Percentiles rank a stretch among this genome's conserved stretches.
Conservation (phyloP, 2,888 invertebrate species). For the Hoplodrina ambigua region DNA sequence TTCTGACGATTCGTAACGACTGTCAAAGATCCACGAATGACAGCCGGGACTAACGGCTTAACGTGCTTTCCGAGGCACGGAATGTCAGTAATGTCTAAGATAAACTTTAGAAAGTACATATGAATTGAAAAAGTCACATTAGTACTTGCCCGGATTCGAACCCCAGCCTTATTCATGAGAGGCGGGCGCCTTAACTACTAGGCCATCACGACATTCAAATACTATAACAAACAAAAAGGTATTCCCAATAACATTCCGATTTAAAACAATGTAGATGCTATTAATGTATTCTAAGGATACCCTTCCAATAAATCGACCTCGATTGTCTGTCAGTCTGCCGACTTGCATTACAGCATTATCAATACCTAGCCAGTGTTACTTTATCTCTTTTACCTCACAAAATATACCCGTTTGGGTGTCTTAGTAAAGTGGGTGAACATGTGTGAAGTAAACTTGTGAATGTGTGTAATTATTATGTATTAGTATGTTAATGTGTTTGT, state of each 20-base stretch:
- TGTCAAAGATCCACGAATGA: too few species aligned
- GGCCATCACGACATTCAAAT: too few species aligned
- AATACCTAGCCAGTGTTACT: constrained; percentile 44
- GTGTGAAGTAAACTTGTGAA: constrained; percentile 46
- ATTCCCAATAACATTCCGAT: constrained; percentile 42
- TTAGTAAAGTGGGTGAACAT: constrained; percentile 29
- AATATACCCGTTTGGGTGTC: constrained; percentile 15
- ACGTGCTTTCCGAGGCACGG: too few species aligned
- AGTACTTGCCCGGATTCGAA: too few species aligned
- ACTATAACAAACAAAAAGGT: constrained; percentile 4
- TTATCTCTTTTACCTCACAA: constrained; percentile 21
- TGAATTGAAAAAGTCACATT: too few species aligned
- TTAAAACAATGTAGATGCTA: constrained; percentile 55
- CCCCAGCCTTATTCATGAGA: too few species aligned
- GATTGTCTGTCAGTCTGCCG: constrained; percentile 72
- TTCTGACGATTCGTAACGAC: too few species aligned
- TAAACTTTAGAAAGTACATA: too few species aligned
- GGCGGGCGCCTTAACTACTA: too few species aligned
- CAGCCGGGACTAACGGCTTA: too few species aligned
- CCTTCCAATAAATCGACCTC: constrained; percentile 67
- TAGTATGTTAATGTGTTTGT: constrained; percentile 46
- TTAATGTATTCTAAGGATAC: constrained; percentile 56
- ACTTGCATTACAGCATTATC: constrained; percentile 54
- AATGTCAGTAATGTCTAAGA: too few species aligned
- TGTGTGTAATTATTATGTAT: constrained; percentile 60